Evolutionary conservation across 2,113 vertebrate species (phyloP).

Genomic region (Phocoena sinus): DNA sequence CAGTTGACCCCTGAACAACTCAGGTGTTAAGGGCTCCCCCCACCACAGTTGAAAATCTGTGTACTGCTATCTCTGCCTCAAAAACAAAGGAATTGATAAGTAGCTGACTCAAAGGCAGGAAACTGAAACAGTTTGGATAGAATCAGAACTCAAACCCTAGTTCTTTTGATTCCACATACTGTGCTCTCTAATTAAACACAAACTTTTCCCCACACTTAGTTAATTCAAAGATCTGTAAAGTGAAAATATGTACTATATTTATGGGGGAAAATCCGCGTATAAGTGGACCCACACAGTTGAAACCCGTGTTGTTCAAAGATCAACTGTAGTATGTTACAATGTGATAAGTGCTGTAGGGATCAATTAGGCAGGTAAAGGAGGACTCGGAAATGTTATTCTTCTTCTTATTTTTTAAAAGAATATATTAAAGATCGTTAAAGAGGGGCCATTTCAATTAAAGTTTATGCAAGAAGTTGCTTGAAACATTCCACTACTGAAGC

Average conservation of each 20-base stretch:
- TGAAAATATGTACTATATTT: background rate
- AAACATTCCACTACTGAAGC: background rate
- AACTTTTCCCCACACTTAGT: background rate
- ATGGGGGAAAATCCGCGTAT: background rate
- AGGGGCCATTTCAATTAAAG: background rate
- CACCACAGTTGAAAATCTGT: background rate
- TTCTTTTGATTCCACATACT: background rate
- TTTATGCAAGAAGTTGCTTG: background rate
- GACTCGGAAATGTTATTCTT: background rate
- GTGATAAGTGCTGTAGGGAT: background rate
- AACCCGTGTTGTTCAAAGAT: background rate
- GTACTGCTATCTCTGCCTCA: background rate
- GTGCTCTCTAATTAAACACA: background rate
- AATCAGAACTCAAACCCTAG: background rate
- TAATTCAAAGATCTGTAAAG: background rate
- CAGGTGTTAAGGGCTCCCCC: background rate
- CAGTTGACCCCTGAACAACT: background rate
- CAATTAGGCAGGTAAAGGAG: background rate
- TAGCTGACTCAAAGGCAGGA: background rate
- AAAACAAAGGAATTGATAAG: background rate
- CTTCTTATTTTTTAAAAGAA: background rate
- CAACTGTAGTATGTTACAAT: background rate
- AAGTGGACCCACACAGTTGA: background rate
- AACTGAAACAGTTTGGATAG: background rate
- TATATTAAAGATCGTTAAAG: background rate